These are phyloP conservation scores for Hippocampus zosterae DNA, from an alignment of 2,113 vertebrate genomes.

Conservation along the genomic window DNA sequence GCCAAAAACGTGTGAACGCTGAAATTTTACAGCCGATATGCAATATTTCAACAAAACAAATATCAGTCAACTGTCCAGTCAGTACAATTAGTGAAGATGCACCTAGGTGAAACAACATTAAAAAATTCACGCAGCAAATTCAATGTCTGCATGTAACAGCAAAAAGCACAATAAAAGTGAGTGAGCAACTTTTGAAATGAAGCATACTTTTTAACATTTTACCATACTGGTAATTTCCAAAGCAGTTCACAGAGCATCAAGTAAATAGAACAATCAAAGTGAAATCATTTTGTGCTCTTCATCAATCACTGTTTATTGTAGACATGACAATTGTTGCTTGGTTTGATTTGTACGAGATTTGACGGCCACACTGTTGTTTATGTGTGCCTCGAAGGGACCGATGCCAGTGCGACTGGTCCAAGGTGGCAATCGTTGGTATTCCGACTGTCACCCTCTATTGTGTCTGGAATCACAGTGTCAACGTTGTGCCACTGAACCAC, in stretches of 20 bases:
- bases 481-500: not conserved
- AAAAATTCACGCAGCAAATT: no score
- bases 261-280: not conserved
- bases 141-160: no score
- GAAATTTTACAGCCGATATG: not conserved
- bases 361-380: conserved; percentile 53
- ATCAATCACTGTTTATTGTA: not conserved
- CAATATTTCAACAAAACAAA: no score
- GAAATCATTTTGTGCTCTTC: not conserved
- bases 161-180: no score
- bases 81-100: no score
- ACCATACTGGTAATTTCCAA: not conserved
- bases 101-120: no score
- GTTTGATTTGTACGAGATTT: conserved; percentile 13
- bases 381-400: conserved; percentile 26
- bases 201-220: not conserved
- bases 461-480: conserved; percentile 30
- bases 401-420: conserved; percentile 25
- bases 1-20: not conserved
- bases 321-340: not conserved
- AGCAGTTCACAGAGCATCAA: not conserved
- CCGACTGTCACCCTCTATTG: conserved; percentile 52
- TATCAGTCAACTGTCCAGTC: no score
- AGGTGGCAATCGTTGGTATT: conserved; percentile 34
- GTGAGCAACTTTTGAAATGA: not conserved